These are phyloP conservation scores for Hypotaenidia philippensis DNA, from an alignment of 2,797 vertebrate genomes.

Conservation along the genomic window DNA sequence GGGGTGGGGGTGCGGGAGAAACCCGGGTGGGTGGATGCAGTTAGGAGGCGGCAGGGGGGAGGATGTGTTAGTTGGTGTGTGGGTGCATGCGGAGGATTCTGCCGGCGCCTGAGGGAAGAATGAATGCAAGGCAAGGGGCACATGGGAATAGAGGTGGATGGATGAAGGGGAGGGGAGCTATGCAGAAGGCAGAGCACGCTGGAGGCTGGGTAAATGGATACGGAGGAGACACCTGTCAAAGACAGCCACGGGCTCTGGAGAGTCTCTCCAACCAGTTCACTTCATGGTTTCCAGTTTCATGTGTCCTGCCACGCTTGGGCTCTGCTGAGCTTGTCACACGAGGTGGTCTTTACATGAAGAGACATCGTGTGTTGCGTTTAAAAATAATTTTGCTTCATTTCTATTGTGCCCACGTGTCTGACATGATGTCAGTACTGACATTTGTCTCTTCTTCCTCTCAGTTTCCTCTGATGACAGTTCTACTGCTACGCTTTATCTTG, in stretches of 20 bases:
- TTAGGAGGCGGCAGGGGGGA: neutral
- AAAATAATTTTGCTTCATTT: neutral
- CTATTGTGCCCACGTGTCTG: rapidly evolving
- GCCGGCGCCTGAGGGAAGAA: neutral
- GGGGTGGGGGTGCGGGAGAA: neutral
- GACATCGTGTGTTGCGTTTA: neutral
- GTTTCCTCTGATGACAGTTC: neutral
- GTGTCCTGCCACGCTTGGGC: neutral
- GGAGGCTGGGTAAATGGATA: neutral
- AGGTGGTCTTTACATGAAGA: neutral
- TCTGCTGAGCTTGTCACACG: neutral
- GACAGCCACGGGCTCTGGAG: neutral
- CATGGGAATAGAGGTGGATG: rapidly evolving
- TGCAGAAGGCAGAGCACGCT: neutral
- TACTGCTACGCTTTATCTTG: neutral
- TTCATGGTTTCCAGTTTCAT: neutral
- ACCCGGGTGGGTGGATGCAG: neutral
- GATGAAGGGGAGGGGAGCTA: neutral
- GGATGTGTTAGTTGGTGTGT: rapidly evolving
- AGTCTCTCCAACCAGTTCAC: rapidly evolving
- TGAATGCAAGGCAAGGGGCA: neutral
- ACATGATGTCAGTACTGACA: neutral
- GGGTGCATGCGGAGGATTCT: neutral
- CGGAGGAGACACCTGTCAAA: neutral
- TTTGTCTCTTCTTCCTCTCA: neutral